Evolutionary conservation across 2,797 vertebrate genomes (phyloP), one percentile per base, ranked within the genome.

Genomic region (Selene dorsalis): DNA sequence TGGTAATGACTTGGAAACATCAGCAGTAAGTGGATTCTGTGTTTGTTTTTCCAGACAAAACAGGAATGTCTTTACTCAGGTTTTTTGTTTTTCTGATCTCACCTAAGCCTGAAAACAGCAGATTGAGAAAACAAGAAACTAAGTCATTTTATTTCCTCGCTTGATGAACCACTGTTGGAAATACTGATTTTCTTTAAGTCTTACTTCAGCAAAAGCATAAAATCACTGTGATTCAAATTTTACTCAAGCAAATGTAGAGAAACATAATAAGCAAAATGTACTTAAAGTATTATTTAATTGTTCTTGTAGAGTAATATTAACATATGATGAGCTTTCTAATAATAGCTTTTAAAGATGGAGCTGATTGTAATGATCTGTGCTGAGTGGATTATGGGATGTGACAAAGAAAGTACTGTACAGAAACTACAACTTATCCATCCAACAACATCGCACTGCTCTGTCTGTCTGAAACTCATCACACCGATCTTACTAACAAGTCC

Each of bases 1-100:
- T 28, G 28, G 22, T 75, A 66, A 77, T 62, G 59, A 30, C 18
- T 56, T 39, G 32, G 55, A 73, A 58, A 43, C 17, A 35, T 30
- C n/a, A 32, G 38, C 53, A 66, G 13, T 4, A 43, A 71, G 52
- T 16, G 17, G 17, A 58, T 41, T n/a, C 32, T 50, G 67, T 17
- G 14, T 71, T 52, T 74, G 4, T 39, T 55, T 59, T 48, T 30
- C 58, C 45, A 30, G 30, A 63, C 14, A 9, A 14, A 28, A 47
- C 5, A 2, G 24, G 48, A 10, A 57, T 53, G n/a, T 13, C 18
- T 45, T 48, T 0, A 9, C 9, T 52, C 16, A 24, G 4, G 35
- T 22, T 35, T n/a, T 68, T 10, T 18, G 41, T 13, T 45, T 41
- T 39, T 7, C 9, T 18, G 20, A 60, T 69, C 32, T 52, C 2